Evolutionary conservation across 2,888 invertebrate genomes (phyloP).

Genomic region (Panorpa germanica): DNA sequence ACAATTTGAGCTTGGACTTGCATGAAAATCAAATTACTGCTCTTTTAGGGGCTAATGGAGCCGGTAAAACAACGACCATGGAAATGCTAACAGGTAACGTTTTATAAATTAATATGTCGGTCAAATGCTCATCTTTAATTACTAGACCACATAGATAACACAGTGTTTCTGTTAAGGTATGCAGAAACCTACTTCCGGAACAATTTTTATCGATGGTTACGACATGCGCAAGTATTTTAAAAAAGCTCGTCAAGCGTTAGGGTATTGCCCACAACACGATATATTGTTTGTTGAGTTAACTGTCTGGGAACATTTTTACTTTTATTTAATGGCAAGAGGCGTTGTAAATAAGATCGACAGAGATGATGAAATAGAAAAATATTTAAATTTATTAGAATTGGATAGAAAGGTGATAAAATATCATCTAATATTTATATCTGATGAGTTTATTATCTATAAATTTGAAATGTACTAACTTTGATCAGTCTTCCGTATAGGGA

Average conservation of each 20-base stretch:
- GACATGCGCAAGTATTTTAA: conserved; percentile 36
- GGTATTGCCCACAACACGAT: conserved; percentile 66
- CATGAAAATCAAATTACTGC: conserved; percentile 71
- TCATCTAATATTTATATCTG: too few species aligned
- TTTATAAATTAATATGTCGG: too few species aligned
- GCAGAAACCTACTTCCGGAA: conserved; percentile 37
- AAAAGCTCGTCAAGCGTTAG: conserved; percentile 40
- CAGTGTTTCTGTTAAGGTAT: too few species aligned
- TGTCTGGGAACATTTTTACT: conserved; percentile 55
- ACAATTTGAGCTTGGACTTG: conserved; percentile 48
- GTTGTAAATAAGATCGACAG: too few species aligned
- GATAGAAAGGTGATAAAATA: too few species aligned
- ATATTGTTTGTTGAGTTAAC: conserved; percentile 58
- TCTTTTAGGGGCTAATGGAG: conserved; percentile 47
- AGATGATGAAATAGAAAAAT: too few species aligned
- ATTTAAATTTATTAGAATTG: too few species aligned
- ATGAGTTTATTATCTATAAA: too few species aligned
- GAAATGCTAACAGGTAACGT: conserved; percentile 71
- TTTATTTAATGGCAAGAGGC: conserved; percentile 52
- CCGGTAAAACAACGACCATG: conserved; percentile 79
- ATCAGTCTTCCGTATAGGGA: too few species aligned
- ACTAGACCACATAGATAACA: too few species aligned
- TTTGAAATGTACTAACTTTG: too few species aligned
- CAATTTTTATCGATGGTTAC: conserved; percentile 40
- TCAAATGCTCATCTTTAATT: too few species aligned